These are phyloP conservation scores for Dexiosoma caninum DNA, from an alignment of 2,888 invertebrate species.

Conservation along the genomic window DNA sequence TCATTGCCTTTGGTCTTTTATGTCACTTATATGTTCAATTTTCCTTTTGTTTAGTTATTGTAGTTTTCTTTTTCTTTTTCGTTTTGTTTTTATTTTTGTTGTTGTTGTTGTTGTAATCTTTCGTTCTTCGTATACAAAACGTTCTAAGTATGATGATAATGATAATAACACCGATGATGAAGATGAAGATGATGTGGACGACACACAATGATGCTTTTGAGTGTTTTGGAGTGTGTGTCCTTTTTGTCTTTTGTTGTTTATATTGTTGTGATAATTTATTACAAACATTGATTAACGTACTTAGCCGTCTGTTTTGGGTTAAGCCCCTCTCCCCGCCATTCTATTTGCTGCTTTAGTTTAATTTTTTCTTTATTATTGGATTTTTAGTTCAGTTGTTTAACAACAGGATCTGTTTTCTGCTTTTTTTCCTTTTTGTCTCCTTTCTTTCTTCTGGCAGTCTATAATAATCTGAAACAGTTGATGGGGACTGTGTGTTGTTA, in stretches of 20 bases:
- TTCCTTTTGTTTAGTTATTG: constrained; percentile 41
- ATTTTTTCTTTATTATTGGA: constrained; percentile 35
- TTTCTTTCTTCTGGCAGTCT: neutral
- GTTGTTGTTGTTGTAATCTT: too few species aligned
- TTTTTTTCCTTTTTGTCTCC: constrained; percentile 7
- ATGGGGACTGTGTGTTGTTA: constrained; percentile 59
- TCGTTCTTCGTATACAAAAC: constrained; percentile 39
- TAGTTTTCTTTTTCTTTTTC: constrained; percentile 30
- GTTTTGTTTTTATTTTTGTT: constrained; percentile 35
- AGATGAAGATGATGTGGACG: constrained; percentile 45
- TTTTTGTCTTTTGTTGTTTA: constrained; percentile 50
- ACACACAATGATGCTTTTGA: constrained; percentile 50
- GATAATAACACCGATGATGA: constrained; percentile 29
- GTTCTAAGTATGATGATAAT: constrained; percentile 52
- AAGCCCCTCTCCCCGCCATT: constrained; percentile 58
- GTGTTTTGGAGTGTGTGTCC: constrained; percentile 55
- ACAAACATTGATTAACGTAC: constrained; percentile 64
- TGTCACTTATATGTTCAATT: constrained; percentile 60
- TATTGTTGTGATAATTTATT: constrained; percentile 64
- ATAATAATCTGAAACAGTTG: constrained; percentile 46
- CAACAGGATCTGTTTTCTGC: constrained; percentile 50
- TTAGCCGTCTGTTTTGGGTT: constrained; percentile 64
- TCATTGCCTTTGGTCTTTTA: constrained; percentile 61
- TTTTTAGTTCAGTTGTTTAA: constrained; percentile 57
- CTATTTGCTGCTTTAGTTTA: constrained; percentile 43